Conservation (phyloP, 2,888 invertebrate genomes). For the Tromatobia lineatoria region DNA sequence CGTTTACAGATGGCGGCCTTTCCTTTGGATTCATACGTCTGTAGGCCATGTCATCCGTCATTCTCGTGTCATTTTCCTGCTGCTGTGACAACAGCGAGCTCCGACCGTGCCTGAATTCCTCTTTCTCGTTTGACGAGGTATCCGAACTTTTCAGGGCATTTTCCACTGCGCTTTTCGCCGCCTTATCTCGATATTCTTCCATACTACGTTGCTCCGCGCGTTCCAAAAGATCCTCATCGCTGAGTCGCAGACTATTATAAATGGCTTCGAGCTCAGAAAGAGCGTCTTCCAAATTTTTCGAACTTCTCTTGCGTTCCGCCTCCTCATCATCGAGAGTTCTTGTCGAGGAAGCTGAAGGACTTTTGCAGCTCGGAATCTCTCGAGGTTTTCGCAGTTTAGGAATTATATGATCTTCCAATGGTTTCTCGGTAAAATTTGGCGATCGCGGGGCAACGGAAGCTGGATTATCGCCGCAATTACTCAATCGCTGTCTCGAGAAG, state of each 20-base stretch:
- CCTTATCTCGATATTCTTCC: slow-evolving; percentile 85
- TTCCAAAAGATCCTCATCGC: slow-evolving; percentile 93
- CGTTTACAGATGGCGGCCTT: slow-evolving; percentile 81
- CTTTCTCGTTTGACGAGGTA: slow-evolving; percentile 51
- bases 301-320: slow-evolving; percentile 88
- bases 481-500: slow-evolving; percentile 51
- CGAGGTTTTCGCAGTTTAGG: neutral
- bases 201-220: slow-evolving; percentile 91
- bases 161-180: slow-evolving; percentile 51
- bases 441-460: neutral
- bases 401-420: neutral
- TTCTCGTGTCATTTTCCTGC: slow-evolving; percentile 80
- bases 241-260: slow-evolving; percentile 94
- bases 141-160: slow-evolving; percentile 74
- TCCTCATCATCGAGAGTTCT: slow-evolving; percentile 83
- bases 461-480: neutral
- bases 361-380: neutral
- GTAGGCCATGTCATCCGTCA: slow-evolving; percentile 93
- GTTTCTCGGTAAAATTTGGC: neutral
- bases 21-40: slow-evolving; percentile 90
- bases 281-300: slow-evolving; percentile 94
- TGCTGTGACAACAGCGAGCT: neutral
- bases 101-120: neutral
- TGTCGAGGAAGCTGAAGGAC: neutral
- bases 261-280: slow-evolving; percentile 96